phyloP scores from a whole-genome alignment of 2,888 invertebrate genomes.

The Aethes cnicana region DNA sequence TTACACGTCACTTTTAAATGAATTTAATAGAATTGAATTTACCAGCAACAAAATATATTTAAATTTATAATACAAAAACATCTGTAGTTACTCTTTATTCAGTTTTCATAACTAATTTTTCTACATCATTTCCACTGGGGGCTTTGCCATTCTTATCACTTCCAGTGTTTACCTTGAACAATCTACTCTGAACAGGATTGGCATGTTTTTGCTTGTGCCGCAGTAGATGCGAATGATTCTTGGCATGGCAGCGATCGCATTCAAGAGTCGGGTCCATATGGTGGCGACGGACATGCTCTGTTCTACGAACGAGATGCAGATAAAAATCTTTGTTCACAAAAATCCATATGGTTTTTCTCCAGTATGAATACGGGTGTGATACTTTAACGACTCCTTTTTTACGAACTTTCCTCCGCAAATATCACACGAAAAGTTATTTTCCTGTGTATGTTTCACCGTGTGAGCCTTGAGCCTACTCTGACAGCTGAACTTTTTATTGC shows the following conservation, averaged over 20 bases:
- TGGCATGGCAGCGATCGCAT: constrained; percentile 46
- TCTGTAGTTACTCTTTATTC: too few relatives aligned
- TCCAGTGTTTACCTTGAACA: constrained; percentile 15
- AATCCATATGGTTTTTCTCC: constrained; percentile 50
- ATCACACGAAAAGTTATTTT: constrained; percentile 47
- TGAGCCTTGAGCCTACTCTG: constrained; percentile 45
- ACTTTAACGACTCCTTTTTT: constrained; percentile 44
- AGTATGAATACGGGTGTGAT: constrained; percentile 50
- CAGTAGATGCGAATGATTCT: constrained; percentile 35
- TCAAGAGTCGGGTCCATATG: constrained; percentile 40
- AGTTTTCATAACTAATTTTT: too few relatives aligned
- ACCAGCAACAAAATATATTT: too few relatives aligned
- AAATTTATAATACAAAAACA: too few relatives aligned
- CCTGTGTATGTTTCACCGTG: constrained; percentile 48
- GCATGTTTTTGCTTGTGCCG: constrained; percentile 46
- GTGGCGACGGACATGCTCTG: constrained; percentile 43
- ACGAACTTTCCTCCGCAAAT: constrained; percentile 46
- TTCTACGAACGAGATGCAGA: constrained; percentile 47
- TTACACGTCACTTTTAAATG: too few relatives aligned
- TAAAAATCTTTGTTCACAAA: constrained; percentile 45
- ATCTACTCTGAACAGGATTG: constrained; percentile 39
- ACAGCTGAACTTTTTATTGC: constrained; percentile 45
- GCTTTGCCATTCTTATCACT: too few relatives aligned
- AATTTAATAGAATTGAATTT: too few relatives aligned
- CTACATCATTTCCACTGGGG: too few relatives aligned